Evolutionary conservation across 2,888 invertebrate genomes (phyloP).

Genomic region (Drosophila putrida): DNA sequence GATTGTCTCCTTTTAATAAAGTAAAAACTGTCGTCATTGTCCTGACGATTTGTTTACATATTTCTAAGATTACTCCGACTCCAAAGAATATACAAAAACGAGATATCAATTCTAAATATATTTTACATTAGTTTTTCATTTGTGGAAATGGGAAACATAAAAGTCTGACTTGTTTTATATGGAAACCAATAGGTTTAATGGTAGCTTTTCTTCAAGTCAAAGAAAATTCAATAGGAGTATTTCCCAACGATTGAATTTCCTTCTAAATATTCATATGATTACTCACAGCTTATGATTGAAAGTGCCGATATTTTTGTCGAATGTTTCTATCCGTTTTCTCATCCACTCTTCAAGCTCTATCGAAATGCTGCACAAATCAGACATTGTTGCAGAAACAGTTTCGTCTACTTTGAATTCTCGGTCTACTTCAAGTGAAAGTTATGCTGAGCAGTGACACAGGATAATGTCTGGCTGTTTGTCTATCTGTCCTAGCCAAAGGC

Average conservation of each 20-base stretch:
- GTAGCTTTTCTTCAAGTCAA: neutral
- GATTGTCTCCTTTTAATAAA: neutral
- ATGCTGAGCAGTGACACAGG: conserved; percentile 58
- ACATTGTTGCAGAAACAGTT: conserved; percentile 47
- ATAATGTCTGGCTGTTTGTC: conserved; percentile 78
- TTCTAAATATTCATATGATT: conserved; percentile 9
- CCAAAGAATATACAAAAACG: no score
- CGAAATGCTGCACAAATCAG: conserved; percentile 46
- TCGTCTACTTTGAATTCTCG: conserved; percentile 18
- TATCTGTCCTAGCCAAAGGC: conserved; percentile 51
- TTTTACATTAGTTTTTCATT: neutral
- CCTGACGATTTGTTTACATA: no score
- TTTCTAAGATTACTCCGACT: no score
- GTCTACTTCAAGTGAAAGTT: conserved; percentile 69
- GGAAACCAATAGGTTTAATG: neutral
- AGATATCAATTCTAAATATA: no score
- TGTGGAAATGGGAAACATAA: neutral
- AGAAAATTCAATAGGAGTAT: neutral
- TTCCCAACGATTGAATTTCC: conserved; percentile 1
- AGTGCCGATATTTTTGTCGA: neutral
- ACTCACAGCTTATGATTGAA: neutral
- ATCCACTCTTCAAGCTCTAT: neutral
- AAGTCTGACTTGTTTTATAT: neutral
- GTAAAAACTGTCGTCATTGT: no score
- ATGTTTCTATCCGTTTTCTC: neutral